Percentiles rank a stretch among this genome's conserved stretches.
phyloP scores from a whole-genome alignment of 2,113 vertebrate genomes.

The Xiphophorus maculatus region DNA sequence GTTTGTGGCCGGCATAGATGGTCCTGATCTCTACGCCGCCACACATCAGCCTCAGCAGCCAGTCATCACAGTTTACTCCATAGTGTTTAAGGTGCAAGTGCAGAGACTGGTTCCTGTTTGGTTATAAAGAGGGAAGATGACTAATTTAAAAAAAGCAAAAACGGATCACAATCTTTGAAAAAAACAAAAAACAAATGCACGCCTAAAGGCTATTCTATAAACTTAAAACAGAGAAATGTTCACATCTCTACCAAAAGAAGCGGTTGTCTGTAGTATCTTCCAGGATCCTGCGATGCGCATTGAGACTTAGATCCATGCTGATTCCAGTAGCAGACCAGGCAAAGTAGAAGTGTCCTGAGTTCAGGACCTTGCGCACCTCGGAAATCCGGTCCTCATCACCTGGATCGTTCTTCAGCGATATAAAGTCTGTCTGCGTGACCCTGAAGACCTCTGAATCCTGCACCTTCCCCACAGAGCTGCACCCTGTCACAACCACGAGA shows the following conservation, averaged over 20 bases:
- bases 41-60: conserved; percentile 95
- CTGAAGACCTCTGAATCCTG: conserved; percentile 98
- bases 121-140: conserved; percentile 6
- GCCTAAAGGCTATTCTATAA: not conserved
- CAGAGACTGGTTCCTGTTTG: conserved; percentile 92
- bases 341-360: conserved; percentile 97
- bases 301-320: conserved; percentile 95
- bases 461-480: conserved; percentile 97
- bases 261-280: conserved; percentile 94
- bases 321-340: conserved; percentile 91
- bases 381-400: conserved; percentile 91
- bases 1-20: conserved; percentile 97
- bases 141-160: not conserved
- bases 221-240: not conserved
- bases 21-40: conserved; percentile 97
- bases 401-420: conserved; percentile 88
- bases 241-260: conserved; percentile 92
- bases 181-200: not conserved
- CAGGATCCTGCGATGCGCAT: conserved; percentile 90
- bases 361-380: conserved; percentile 94
- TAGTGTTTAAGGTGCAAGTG: conserved; percentile 98
- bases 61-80: conserved; percentile 95
- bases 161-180: not conserved
- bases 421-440: conserved; percentile 95
- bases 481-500: conserved; percentile 94